Evolutionary conservation across 2,113 vertebrate species (phyloP), one percentile per base, ranked within the genome.

Genomic region (Rhadina sibilatrix): DNA sequence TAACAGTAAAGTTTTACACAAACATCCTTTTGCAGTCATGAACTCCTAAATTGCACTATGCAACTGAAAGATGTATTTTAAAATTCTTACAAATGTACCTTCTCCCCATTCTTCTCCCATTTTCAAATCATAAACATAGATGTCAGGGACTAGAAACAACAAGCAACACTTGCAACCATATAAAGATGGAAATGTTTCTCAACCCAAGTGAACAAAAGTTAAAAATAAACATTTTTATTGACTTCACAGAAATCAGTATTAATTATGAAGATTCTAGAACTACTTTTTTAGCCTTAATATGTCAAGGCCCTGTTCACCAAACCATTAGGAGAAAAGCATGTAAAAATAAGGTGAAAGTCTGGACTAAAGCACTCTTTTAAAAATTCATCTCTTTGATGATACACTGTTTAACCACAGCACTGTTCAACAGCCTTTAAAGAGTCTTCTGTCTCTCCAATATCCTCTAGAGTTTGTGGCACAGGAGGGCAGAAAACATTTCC

Each of bases 401-500:
- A 84, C 21, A 90, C 0, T 72, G 84, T 93, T 95, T 92, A 96
- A 85, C 83, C 87, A 95, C 18, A 89, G 71, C 86, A 87, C 47
- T 19, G 15, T 83, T 94, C 57, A 90, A 88, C 28, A 87, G 54
- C 56, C 83, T 93, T 97, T 81, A 86, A 89, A 75, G 66, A 93
- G 80, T 91, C 82, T 94, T 83, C n/a, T 65, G 57, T 80, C 70
- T 81, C 61, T 96, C 60, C 65, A 72, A 31, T 14, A 61, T 47
- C 8, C 31, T 60, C 56, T 47, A 33, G n/a, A 72, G 70, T 74
- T 44, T 63, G 70, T 49, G 28, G 88, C 44, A 77, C 44, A 97
- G 61, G 16, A 92, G 35, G n/a, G 94, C 65, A 87, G 89, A 97
- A 98, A 97, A 96, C 53, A 94, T 87, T 96, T 96, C 81, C 95